phyloP scores from a whole-genome alignment of 2,888 invertebrate species.

The Pristionchus japonicus region DNA sequence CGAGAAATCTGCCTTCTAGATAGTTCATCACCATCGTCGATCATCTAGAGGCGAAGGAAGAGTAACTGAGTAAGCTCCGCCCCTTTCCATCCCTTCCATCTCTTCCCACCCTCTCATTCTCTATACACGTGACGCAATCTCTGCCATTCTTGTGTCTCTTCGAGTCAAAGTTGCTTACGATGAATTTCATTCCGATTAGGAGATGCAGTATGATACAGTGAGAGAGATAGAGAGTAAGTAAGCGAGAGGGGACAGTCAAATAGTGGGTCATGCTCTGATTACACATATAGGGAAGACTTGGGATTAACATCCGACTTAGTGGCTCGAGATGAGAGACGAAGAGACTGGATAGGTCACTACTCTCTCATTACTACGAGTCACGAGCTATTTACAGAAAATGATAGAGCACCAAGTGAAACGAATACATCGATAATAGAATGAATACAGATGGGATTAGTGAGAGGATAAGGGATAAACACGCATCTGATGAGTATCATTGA shows the following conservation, averaged over 20 bases:
- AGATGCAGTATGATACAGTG: slow-evolving; percentile 28
- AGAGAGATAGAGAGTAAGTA: too few relatives aligned
- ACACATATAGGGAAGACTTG: not conserved
- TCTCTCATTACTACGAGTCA: not conserved
- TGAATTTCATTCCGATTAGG: slow-evolving; percentile 35
- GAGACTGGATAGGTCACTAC: not conserved
- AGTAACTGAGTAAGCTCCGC: slow-evolving; percentile 11
- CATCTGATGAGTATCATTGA: not conserved
- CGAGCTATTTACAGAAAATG: slow-evolving; percentile 43
- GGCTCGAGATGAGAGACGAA: not conserved
- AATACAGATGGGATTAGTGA: not conserved
- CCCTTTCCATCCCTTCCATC: not conserved
- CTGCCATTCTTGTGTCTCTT: not conserved
- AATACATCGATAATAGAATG: slow-evolving; percentile 32
- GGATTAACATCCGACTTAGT: slow-evolving; percentile 47
- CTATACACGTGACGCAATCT: not conserved
- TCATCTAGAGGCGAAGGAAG: not conserved
- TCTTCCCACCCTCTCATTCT: not conserved
- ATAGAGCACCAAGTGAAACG: slow-evolving; percentile 43
- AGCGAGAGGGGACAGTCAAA: not conserved
- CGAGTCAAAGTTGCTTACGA: not conserved
- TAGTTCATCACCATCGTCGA: not conserved
- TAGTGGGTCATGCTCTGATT: slow-evolving; percentile 1
- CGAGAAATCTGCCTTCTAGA: not conserved
- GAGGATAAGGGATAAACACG: not conserved